Evolutionary conservation across 2,797 vertebrate genomes (phyloP), one percentile per base, ranked within the genome.

Genomic region (Graptemys geographica): DNA sequence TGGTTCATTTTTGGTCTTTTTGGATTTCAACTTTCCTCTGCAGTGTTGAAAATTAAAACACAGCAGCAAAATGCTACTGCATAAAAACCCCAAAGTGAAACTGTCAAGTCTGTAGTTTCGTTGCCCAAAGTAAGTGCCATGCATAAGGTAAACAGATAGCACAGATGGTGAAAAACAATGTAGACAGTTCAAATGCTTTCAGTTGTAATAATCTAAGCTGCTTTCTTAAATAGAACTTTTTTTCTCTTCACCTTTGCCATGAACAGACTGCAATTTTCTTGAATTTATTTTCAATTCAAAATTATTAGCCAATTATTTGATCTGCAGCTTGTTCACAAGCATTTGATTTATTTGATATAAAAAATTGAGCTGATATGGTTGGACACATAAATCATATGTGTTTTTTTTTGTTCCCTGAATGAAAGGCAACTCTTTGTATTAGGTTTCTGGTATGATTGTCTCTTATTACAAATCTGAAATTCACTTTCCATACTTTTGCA

Each of bases 321-420:
- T 94, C 93, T 95, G 49, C 89, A 79, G 86, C 80, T 52, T 51
- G 5, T 5, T 94, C 47, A 62, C 11, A 51, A 90, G 31, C 52
- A 86, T 13, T 28, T 91, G 88, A n/a, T 88, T 96, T 86, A 93
- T 93, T 37, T 83, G 16, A 69, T 76, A 78, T 90, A n/a, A 84
- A 86, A 90, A 82, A 87, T 81, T 83, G 69, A 96, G 93, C 92
- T 90, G 88, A 94, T 91, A 51, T 31, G 86, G 33, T 95, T 86
- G 82, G 74, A 84, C 6, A 19, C 11, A 57, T 83, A 31, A 84
- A 25, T 93, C 89, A 92, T 23, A 89, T 15, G 5, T 91, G 31
- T 51, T 16, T 25, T 94, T 88, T 44, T 44, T 90, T 4, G 41
- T 52, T 52, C 7, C 49, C 5, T 86, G 8, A n/a, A 79, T 0